phyloP scores from a whole-genome alignment of 2,888 invertebrate genomes.

The Apodemia zela region DNA sequence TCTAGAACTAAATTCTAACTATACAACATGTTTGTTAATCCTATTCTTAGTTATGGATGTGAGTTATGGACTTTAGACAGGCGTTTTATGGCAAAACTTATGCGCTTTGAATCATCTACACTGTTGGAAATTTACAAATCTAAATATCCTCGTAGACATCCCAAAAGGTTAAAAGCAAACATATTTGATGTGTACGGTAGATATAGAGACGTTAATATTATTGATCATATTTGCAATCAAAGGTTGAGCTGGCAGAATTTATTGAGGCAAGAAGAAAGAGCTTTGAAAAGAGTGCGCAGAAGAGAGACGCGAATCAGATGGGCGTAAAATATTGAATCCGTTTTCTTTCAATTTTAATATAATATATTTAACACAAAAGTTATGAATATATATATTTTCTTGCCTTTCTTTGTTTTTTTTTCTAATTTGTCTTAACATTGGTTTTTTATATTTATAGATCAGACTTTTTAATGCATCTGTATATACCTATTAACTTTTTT shows the following conservation, averaged over 20 bases:
- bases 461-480: too few relatives aligned
- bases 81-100: constrained; percentile 36
- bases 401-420: too few relatives aligned
- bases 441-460: too few relatives aligned
- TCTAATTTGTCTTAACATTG: too few relatives aligned
- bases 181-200: constrained; percentile 38
- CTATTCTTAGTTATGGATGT: constrained; percentile 55
- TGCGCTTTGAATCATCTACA: constrained; percentile 43
- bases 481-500: too few relatives aligned
- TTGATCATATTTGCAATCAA: constrained; percentile 43
- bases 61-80: constrained; percentile 49
- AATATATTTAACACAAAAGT: too few relatives aligned
- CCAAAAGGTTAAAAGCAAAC: constrained; percentile 40
- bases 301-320: constrained; percentile 20
- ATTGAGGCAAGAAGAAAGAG: constrained; percentile 40
- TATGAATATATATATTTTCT: too few relatives aligned
- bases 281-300: constrained; percentile 28
- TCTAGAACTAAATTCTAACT: constrained; percentile 44
- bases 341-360: too few relatives aligned
- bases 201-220: constrained; percentile 39
- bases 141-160: constrained; percentile 42
- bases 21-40: constrained; percentile 49
- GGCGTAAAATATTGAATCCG: not conserved
- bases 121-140: constrained; percentile 52
- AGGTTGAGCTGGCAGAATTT: constrained; percentile 43